These are phyloP conservation scores for Odontocolon sp. DNA, from an alignment of 2,888 invertebrate genomes.

Conservation along the genomic window DNA sequence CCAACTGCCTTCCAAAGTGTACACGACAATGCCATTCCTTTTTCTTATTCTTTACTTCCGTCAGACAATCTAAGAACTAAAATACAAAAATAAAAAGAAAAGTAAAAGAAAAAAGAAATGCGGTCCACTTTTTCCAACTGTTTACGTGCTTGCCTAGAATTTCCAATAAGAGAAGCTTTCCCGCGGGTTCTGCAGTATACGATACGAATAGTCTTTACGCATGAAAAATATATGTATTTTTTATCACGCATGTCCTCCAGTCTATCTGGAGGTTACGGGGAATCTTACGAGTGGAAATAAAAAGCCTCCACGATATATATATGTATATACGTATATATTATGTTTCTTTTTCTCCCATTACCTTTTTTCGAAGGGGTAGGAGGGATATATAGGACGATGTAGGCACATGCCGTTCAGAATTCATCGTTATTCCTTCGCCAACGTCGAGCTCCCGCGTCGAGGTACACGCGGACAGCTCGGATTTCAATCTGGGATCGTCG, in stretches of 20 bases:
- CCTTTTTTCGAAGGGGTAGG: background rate
- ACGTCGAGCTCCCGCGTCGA: background rate
- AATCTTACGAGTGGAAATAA: background rate
- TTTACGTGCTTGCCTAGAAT: background rate
- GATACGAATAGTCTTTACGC: background rate
- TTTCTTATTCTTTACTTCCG: no score
- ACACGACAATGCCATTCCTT: no score
- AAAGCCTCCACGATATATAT: background rate
- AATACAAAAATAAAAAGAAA: background rate
- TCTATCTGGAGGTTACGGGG: background rate
- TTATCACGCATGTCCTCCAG: background rate
- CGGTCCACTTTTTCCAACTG: background rate
- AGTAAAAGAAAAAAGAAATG: background rate
- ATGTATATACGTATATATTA: background rate
- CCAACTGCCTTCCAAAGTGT: no score
- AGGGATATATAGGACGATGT: background rate
- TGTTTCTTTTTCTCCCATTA: background rate
- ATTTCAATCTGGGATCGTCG: conserved; percentile 49
- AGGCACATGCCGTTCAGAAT: conserved; percentile 9
- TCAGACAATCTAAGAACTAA: no score
- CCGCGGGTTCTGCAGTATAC: background rate
- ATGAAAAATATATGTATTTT: background rate
- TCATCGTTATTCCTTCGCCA: conserved; percentile 27
- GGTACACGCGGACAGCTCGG: conserved; percentile 11
- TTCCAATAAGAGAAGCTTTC: background rate